Percentiles rank a stretch among this genome's conserved stretches.
These are phyloP conservation scores for Cryptocephalus moraei DNA, from an alignment of 2,888 invertebrate species.

Conservation along the genomic window DNA sequence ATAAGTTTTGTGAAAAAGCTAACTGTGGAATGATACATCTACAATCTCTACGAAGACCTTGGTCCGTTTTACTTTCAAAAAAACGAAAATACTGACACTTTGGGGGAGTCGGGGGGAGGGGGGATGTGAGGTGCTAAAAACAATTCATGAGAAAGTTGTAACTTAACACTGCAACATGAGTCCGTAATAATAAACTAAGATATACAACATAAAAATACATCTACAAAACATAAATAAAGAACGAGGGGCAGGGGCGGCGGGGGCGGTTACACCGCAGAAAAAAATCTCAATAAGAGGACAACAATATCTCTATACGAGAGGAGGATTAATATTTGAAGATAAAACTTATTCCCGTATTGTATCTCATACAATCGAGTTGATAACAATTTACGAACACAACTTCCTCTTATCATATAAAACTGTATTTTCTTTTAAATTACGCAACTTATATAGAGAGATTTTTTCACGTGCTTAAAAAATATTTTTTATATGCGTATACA, in stretches of 20 bases:
- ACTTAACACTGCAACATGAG: no score
- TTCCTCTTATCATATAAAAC: constrained; percentile 9
- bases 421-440: constrained; percentile 8
- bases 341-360: constrained; percentile 11
- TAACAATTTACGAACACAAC: constrained; percentile 22
- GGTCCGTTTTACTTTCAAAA: constrained; percentile 27
- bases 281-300: constrained; percentile 6
- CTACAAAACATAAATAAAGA: constrained; percentile 7
- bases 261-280: constrained; percentile 2
- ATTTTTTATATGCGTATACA: constrained; percentile 29
- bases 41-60: constrained; percentile 30
- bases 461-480: constrained; percentile 25
- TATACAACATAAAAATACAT: neutral
- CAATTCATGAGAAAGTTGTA: constrained; percentile 8
- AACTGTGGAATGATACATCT: constrained; percentile 36
- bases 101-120: constrained; percentile 19
- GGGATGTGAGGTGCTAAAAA: constrained; percentile 15
- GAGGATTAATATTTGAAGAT: neutral
- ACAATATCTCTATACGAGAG: no score
- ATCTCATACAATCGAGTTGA: constrained; percentile 9
- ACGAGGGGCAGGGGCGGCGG: neutral
- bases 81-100: constrained; percentile 34
- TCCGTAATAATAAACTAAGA: no score
- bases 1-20: constrained; percentile 31
- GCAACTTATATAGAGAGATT: constrained; percentile 12